Percentiles rank a stretch among this genome's conserved stretches.
These are phyloP conservation scores for Bradypodion ventrale DNA, from an alignment of 2,797 vertebrate species.

Conservation along the genomic window DNA sequence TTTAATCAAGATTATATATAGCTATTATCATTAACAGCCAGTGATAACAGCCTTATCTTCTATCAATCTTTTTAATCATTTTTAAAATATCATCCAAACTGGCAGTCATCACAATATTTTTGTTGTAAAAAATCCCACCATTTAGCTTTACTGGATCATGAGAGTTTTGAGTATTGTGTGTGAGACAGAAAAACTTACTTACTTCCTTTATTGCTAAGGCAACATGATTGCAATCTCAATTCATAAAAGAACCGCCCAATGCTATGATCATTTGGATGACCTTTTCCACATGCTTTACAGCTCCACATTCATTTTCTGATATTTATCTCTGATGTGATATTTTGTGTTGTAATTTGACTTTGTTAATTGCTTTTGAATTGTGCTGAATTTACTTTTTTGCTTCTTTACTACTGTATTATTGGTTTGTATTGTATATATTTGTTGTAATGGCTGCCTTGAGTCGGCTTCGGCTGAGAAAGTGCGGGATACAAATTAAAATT, in stretches of 20 bases:
- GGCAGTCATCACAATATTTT: not conserved
- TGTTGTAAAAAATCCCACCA: not conserved
- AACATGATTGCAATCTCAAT: not conserved
- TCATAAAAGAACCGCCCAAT: not conserved
- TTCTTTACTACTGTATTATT: too few species aligned
- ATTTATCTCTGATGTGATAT: too few species aligned
- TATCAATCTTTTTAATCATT: not conserved
- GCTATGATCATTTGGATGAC: not conserved
- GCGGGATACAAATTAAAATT: too few species aligned
- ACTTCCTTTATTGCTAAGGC: too few species aligned
- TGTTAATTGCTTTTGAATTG: too few species aligned
- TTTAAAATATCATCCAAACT: not conserved
- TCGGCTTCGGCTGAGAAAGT: too few species aligned
- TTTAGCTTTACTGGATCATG: not conserved
- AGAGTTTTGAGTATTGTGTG: not conserved
- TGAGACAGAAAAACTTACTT: not conserved
- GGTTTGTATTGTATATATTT: too few species aligned
- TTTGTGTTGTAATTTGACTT: too few species aligned
- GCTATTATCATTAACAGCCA: not conserved
- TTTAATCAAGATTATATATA: not conserved
- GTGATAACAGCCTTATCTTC: not conserved
- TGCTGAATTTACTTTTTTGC: too few species aligned
- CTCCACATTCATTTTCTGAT: not conserved
- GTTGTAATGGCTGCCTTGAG: too few species aligned
- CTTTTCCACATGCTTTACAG: not conserved